Evolutionary conservation across 2,797 vertebrate genomes (phyloP).

Genomic region (Sebastes umbrosus): DNA sequence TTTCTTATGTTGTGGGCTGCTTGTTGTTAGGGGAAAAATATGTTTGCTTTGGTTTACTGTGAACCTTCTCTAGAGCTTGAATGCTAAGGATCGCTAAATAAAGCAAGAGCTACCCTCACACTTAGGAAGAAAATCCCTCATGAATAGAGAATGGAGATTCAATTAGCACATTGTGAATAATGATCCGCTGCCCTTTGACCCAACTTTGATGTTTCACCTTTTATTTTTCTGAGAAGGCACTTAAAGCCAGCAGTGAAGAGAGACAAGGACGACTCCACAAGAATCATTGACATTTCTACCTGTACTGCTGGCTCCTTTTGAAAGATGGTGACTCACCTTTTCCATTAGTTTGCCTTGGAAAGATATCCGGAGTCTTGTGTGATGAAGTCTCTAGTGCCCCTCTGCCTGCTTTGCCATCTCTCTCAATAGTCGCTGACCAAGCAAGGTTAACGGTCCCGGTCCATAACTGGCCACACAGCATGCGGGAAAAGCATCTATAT

Average conservation of each 20-base stretch:
- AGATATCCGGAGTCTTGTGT: constrained; percentile 19
- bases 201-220: neutral
- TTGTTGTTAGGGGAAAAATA: neutral
- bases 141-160: constrained; percentile 38
- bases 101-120: neutral
- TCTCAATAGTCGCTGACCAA: constrained; percentile 41
- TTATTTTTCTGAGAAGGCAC: constrained; percentile 16
- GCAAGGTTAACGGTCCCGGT: constrained; percentile 47
- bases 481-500: neutral
- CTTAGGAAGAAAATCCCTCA: constrained; percentile 1
- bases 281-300: constrained; percentile 45
- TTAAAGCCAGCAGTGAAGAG: neutral
- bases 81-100: constrained; percentile 5
- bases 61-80: constrained; percentile 1
- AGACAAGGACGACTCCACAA: neutral
- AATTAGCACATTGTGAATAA: constrained; percentile 34
- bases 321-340: constrained; percentile 51
- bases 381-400: constrained; percentile 36
- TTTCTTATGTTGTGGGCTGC: constrained; percentile 1
- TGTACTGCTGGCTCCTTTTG: constrained; percentile 11
- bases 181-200: neutral
- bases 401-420: constrained; percentile 20
- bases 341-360: constrained; percentile 53
- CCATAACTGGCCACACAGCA: constrained; percentile 39
- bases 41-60: constrained; percentile 10